These are phyloP conservation scores for Notolabrus celidotus DNA, from an alignment of 2,797 vertebrate species.

Conservation along the genomic window DNA sequence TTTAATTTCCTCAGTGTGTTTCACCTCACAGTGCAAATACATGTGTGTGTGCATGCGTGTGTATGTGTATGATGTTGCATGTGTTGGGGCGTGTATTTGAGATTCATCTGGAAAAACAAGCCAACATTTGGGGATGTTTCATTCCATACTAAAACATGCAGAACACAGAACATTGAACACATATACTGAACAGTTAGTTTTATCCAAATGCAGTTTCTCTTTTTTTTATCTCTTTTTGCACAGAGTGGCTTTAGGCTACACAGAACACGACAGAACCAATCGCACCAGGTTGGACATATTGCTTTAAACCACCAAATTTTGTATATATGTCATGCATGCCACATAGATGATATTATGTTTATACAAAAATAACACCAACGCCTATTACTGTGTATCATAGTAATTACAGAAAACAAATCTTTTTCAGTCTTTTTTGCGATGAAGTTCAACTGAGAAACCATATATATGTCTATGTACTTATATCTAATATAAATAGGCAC, in stretches of 20 bases:
- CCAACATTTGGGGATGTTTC: constrained; percentile 81
- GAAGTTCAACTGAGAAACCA: constrained; percentile 72
- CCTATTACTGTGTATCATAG: constrained; percentile 89
- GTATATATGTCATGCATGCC: constrained; percentile 96
- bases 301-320: constrained; percentile 90
- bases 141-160: constrained; percentile 88
- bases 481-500: constrained; percentile 36
- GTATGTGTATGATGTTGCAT: constrained; percentile 28
- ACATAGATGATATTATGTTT: constrained; percentile 91
- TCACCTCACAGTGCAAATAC: constrained; percentile 74
- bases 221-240: constrained; percentile 67
- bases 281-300: constrained; percentile 91
- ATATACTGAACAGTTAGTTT: constrained; percentile 84
- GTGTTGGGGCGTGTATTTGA: constrained; percentile 38
- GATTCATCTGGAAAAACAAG: constrained; percentile 68
- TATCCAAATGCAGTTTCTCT: constrained; percentile 79
- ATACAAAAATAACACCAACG: constrained; percentile 97
- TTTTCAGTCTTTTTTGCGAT: constrained; percentile 82
- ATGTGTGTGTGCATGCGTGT: constrained; percentile 28
- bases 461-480: constrained; percentile 52
- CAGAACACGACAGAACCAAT: constrained; percentile 87
- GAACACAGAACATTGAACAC: constrained; percentile 89
- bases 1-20: constrained; percentile 80
- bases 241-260: constrained; percentile 84
- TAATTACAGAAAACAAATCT: constrained; percentile 85